These are phyloP conservation scores for Bacillus rossius DNA, from an alignment of 1,140 invertebrate genomes.

Conservation along the genomic window DNA sequence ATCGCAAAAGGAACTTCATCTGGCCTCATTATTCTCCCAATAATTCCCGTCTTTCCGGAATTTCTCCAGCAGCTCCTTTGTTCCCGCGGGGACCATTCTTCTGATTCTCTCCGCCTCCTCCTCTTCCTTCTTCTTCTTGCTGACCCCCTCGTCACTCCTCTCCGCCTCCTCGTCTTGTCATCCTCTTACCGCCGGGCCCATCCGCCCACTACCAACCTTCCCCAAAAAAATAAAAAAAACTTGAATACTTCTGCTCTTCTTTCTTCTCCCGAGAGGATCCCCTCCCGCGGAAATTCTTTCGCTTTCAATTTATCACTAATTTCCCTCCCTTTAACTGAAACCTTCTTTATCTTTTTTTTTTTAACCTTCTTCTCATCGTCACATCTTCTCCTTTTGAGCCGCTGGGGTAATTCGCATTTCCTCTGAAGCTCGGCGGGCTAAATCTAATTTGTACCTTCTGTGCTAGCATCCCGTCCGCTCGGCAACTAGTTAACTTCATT, in stretches of 20 bases:
- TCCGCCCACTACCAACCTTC: neutral
- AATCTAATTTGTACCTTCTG: too few species aligned
- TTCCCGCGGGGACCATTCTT: neutral
- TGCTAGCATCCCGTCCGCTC: too few species aligned
- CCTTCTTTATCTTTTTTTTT: neutral
- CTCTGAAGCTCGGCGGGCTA: too few species aligned
- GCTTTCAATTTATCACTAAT: constrained; percentile 11
- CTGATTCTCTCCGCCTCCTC: neutral
- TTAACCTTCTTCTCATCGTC: neutral
- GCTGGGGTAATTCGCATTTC: too few species aligned
- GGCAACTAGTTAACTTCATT: too few species aligned
- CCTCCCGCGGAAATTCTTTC: neutral
- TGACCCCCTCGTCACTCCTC: neutral
- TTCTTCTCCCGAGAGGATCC: neutral
- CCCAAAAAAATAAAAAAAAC: too few species aligned
- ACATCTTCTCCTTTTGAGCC: constrained; percentile 4
- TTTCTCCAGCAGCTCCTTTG: constrained; percentile 2
- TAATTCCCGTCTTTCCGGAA: constrained; percentile 8
- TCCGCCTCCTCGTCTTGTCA: neutral
- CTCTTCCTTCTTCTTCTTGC: constrained; percentile 1
- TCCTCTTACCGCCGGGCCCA: neutral
- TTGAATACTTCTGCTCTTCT: neutral
- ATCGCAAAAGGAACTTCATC: constrained; percentile 1
- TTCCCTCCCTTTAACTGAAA: constrained; percentile 9
- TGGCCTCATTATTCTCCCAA: constrained; percentile 5